Evolutionary conservation across 2,797 vertebrate genomes (phyloP), one percentile per base, ranked within the genome.

Genomic region (Sciurus vulgaris): DNA sequence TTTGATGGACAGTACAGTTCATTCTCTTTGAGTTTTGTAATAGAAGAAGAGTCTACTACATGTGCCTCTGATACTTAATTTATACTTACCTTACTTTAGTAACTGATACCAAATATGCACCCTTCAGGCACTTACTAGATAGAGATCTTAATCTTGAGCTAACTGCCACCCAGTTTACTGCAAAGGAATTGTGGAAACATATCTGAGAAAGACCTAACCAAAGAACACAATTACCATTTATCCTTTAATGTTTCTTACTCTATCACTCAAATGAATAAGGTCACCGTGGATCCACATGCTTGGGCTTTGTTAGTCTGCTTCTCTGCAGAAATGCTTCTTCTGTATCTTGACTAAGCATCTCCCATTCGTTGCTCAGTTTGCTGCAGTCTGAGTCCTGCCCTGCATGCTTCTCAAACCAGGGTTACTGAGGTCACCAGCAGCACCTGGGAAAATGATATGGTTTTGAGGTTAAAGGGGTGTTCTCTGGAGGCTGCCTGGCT

Each of bases 21-120:
- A 20, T 70, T 17, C 20, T 90, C 65, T 92, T 74, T 69, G 18
- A 22, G 33, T 96, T 96, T 86, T 78, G 47, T 54, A 65, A 65
- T 1, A 91, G 74, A 81, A 76, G 51, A 26, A 82, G 33, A 65
- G 33, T 83, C 49, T 47, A 26, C 56, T 44, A 44, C 47, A 4
- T 30, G 69, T 69, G 24, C 35, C 38, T 49, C 78, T 87, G 81
- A 76, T 69, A 69, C 79, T 88, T 67, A 85, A 59, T 28, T 82
- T 30, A 61, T 9, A 61, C 14, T 61, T 86, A 67, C 26, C 22
- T 63, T 85, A 47, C 59, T 78, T 93, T 30, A 26, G 5, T 73
- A 54, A 81, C 54, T 70, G 73, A 74, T n/a, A 84, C 33, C 86
- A 94, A 73, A 85, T n/a, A 54, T 18, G n/a, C 22, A 69, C 59